Base-by-base conservation (phyloP, 2,113 vertebrate genomes). In the Triplophysa dalaica region DNA sequence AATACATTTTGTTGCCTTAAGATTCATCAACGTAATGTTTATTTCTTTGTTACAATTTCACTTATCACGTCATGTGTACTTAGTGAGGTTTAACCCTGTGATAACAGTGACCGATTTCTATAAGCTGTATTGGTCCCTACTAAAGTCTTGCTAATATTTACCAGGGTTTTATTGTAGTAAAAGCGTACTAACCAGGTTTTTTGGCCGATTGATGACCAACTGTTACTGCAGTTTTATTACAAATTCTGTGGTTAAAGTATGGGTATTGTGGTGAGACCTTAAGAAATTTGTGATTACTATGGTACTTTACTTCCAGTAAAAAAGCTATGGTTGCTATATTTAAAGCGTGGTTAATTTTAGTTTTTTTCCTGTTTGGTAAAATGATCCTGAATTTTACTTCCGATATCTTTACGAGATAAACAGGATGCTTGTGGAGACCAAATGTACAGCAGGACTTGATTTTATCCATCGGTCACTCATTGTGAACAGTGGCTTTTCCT, bases 11-110 rank as follows among this genome's bases (percentile, higher is more conserved):
- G 19, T 58, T 21, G 5, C 19, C 2, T 19, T 56, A 56, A n/a
- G 19, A n/a, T n/a, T 56, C 54, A 56, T 13, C 6, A 17, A 38
- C 33, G 6, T 7, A 6, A 33, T 38, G 17, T 38, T 70, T 9
- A 45, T 70, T 38, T 63, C 26, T 26, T 5, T 54, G 17, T n/a
- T 17, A 9, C 13, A 14, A 11, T 16, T 63, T 64, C 58, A 22
- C 38, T 70, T 60, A n/a, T n/a, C n/a, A n/a, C n/a, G 33, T 50
- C n/a, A 79, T 4, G n/a, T 70, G 45, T 72, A 72, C 43, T 63
- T 58, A 58, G 19, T 56, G 21, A 8, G 14, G 8, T 73, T 56
- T 21, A 38, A 19, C 11, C 10, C n/a, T 60, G 33, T n/a, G 29
- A 54, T 60, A 38, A 29, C 19, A 16, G 54, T n/a, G 54, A 73